Percentiles rank a stretch among this genome's conserved stretches.
Evolutionary conservation across 2,797 vertebrate genomes (phyloP).

Genomic region (Dromococcyx pavoninus): DNA sequence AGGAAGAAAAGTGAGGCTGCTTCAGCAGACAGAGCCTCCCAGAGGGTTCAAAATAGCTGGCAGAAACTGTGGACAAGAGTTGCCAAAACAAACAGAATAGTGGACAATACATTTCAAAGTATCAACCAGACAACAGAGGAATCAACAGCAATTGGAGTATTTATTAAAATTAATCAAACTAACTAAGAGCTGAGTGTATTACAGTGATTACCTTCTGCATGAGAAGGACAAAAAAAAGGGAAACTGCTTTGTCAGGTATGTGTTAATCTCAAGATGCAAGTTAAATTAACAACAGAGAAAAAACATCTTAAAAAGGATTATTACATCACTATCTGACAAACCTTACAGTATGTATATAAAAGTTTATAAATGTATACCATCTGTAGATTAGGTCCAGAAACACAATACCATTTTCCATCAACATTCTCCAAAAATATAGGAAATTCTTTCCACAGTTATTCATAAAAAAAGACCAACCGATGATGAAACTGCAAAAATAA

Average conservation of each 20-base stretch:
- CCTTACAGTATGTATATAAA: neutral
- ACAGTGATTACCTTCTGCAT: neutral
- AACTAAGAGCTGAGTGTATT: neutral
- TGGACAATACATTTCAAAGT: neutral
- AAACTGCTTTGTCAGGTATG: neutral
- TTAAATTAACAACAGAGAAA: neutral
- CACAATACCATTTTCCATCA: slow-evolving; percentile 28
- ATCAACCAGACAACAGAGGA: neutral
- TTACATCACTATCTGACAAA: neutral
- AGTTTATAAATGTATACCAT: neutral
- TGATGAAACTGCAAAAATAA: slow-evolving; percentile 6
- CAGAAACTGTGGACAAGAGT: neutral
- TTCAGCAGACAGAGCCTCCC: neutral
- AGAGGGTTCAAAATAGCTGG: neutral
- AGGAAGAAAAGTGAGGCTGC: neutral
- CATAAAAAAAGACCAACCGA: neutral
- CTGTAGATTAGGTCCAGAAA: neutral
- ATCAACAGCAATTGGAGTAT: neutral
- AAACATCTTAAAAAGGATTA: neutral
- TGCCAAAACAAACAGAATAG: neutral
- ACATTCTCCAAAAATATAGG: neutral
- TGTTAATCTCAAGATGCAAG: neutral
- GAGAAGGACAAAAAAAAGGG: neutral
- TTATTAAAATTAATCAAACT: neutral
- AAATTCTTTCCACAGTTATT: neutral